phyloP scores from a whole-genome alignment of 2,797 vertebrate genomes.

The Alectoris magna region DNA sequence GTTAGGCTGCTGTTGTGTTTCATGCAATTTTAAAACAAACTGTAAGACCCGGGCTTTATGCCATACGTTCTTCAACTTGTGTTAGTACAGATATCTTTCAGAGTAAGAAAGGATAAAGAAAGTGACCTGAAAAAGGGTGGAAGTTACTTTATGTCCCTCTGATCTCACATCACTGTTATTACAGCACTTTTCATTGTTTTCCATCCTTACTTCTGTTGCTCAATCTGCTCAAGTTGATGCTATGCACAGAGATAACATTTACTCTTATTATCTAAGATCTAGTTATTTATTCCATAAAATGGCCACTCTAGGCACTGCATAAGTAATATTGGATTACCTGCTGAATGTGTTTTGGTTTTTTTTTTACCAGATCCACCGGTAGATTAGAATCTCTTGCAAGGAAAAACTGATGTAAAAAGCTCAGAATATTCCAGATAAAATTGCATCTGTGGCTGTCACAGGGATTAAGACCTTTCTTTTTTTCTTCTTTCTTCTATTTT shows the following conservation, averaged over 20 bases:
- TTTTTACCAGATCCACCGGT: constrained; percentile 77
- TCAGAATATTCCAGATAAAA: constrained; percentile 81
- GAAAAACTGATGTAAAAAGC: constrained; percentile 81
- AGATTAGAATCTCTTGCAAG: constrained; percentile 79
- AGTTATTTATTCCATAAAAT: background rate
- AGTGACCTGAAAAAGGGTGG: background rate
- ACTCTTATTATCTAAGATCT: background rate
- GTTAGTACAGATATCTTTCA: background rate
- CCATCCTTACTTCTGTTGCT: background rate
- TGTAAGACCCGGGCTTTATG: background rate
- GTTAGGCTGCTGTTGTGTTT: background rate
- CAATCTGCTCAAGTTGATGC: background rate
- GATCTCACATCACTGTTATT: background rate
- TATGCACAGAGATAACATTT: background rate
- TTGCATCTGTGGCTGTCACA: constrained; percentile 26
- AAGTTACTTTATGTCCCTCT: background rate
- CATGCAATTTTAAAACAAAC: background rate
- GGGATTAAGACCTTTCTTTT: constrained; percentile 59
- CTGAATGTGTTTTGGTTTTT: background rate
- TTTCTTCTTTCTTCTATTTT: constrained; percentile 55
- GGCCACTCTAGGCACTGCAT: background rate
- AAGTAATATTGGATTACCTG: background rate
- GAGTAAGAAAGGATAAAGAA: background rate
- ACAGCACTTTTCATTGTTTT: background rate
- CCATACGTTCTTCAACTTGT: background rate